Evolutionary conservation across 2,888 invertebrate species (phyloP), one percentile per base, ranked within the genome.

Genomic region (Deilephila porcellus): DNA sequence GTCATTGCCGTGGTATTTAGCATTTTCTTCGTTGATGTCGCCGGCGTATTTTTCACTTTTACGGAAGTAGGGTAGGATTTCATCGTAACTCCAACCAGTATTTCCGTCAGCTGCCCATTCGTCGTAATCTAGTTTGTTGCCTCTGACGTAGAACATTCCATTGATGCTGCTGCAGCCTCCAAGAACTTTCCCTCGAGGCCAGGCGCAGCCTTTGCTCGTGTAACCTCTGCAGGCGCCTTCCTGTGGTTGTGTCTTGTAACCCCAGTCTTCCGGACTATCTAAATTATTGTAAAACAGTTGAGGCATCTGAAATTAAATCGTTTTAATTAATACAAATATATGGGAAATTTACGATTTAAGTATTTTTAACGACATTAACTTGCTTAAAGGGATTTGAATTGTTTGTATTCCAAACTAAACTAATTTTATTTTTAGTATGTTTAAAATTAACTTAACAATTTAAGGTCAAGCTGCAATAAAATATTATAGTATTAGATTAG

Each of bases 161-260:
- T 96, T 96, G 45, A 95, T 88, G n/a, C 93, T 91, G 53, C 96
- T 95, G 5, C 92, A 91, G 1, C 96, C 96, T 70, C 96, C 96
- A 76, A 96, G 87, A 72, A 95, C 91, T 81, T 96, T 96, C 0
- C 97, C 97, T 59, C 96, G 90, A 1, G 96, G 95, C 96, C 96
- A 96, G 0, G 90, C 87, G 71, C 91, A 91, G n/a, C 88, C 77
- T 71, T 89, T 83, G 37, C 76, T 80, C 79, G 82, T 88, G 71
- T 94, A 94, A 63, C 91, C 87, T 77, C 90, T 91, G 62, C 95
- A 94, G 71, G 87, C 86, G 29, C 88, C 86, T 29, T 91, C 85
- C 78, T 92, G 88, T 3, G 93, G 93, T 78, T 95, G 90, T 0
- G 95, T 93, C 79, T 90, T 91, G 81, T 96, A 96, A 45, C 88